Base-by-base conservation (phyloP, 2,797 vertebrate species). In the Gymnoscopelus microlampas region DNA sequence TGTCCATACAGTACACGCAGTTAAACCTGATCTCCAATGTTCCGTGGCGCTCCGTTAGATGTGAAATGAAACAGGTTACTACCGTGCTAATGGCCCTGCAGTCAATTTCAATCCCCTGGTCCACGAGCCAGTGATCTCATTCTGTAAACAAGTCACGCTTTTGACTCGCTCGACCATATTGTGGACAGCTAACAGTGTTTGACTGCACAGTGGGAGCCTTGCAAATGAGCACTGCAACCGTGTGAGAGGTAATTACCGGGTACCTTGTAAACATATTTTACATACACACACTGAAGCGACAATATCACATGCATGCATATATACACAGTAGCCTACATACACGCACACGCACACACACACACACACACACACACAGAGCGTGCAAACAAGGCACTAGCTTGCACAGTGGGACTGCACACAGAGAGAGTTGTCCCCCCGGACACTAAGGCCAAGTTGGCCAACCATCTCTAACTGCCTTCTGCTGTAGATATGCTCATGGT, bases 401-500 rank as follows among this genome's bases (percentile, higher is more conserved):
- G 58, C 19, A 14, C 81, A 64, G 72, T 69, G 74, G 69, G 63
- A 49, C 66, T 60, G 55, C 54, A 74, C 1, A 44, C 59, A 81
- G 73, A 63, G 73, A 76, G 63, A 55, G 63, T 65, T 32, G 63
- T 79, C 63, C 81, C 81, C 83, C 83, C 60, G 73, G 83, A 84
- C 87, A 85, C 78, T 63, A 63, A 81, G 23, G 15, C 15, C 71
- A 44, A 10, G 39, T 44, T 10, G 39, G 73, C 51, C 55, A 84
- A 87, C 60, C 53, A 80, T 89, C 80, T 68, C 82, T 76, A 85
- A 87, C 85, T 74, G 73, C 83, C 79, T 70, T 74, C 77, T 86
- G 79, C 63, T 78, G 77, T 76, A 87, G 84, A 87, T 81, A 87
- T 64, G 70, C 77, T 84, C 71, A 74, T 76, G 80, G 87, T 89